A percentile compares a stretch with the other conserved stretches of the same genome.
Evolutionary conservation across 2,888 invertebrate genomes (phyloP).

Genomic region (Liopterus haemorrhoidalis): DNA sequence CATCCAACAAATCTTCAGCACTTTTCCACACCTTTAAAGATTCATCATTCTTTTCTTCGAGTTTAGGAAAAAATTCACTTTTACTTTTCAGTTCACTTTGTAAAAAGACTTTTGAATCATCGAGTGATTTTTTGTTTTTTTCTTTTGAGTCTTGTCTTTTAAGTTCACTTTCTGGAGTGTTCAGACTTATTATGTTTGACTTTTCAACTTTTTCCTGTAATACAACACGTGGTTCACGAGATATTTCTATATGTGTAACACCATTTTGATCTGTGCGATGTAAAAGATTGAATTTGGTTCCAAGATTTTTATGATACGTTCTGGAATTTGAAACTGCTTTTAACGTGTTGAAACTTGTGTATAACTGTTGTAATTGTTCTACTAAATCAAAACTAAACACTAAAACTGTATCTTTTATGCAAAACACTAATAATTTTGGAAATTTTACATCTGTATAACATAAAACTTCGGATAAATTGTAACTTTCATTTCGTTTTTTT

Average conservation of each 20-base stretch:
- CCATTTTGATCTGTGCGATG: constrained; percentile 49
- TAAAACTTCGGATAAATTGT: constrained; percentile 44
- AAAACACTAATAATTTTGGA: constrained; percentile 43
- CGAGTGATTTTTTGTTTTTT: constrained; percentile 6
- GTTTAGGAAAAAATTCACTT: constrained; percentile 15
- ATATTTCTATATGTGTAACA: constrained; percentile 49
- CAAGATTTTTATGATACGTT: constrained; percentile 35
- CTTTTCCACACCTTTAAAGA: constrained; percentile 43
- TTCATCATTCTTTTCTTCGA: constrained; percentile 14
- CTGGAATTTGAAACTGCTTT: constrained; percentile 44
- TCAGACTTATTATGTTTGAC: constrained; percentile 43
- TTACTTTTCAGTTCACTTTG: constrained; percentile 10
- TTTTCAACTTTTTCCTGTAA: constrained; percentile 25
- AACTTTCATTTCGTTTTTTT: constrained; percentile 35
- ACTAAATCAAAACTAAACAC: constrained; percentile 43
- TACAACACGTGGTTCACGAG: constrained; percentile 35
- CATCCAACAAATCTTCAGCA: constrained; percentile 41
- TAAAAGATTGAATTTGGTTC: constrained; percentile 44
- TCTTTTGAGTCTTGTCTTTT: neutral
- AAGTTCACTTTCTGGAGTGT: constrained; percentile 39
- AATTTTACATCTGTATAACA: constrained; percentile 45
- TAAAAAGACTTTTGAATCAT: constrained; percentile 13
- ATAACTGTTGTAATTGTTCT: constrained; percentile 39
- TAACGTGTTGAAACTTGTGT: constrained; percentile 43
- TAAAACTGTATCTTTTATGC: constrained; percentile 42